phyloP scores from a whole-genome alignment of 35 echinoderm and acorn worm genomes.

The Acanthaster planci region DNA sequence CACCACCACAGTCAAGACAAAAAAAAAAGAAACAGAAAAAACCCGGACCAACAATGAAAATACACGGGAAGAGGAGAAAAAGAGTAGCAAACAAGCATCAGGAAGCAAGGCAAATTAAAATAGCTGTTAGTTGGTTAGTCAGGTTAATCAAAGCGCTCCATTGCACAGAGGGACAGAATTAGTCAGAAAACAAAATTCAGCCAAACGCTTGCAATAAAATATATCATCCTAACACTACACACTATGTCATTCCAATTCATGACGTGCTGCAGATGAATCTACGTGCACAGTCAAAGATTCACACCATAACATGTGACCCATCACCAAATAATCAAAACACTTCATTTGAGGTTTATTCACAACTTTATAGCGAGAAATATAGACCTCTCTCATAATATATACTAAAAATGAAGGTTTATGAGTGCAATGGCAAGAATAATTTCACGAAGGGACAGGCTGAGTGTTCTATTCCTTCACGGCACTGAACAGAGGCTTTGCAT shows the following conservation, averaged over 20 bases:
- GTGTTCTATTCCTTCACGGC: too few species aligned
- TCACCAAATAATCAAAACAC: not conserved
- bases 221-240: too few species aligned
- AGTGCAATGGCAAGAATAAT: too few species aligned
- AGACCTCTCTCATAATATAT: too few species aligned
- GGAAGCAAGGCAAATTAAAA: slow-evolving; percentile 27
- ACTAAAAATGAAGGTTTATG: too few species aligned
- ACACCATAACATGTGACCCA: not conserved
- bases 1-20: slow-evolving; percentile 1
- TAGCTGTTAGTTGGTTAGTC: slow-evolving; percentile 15
- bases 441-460: too few species aligned
- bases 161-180: not conserved
- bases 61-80: not conserved
- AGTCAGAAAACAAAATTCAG: not conserved
- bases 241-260: too few species aligned
- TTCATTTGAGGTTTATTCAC: too few species aligned
- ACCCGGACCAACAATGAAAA: not conserved
- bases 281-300: not conserved
- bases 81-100: slow-evolving; percentile 15
- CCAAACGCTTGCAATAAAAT: too few species aligned
- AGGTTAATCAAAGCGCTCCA: slow-evolving; percentile 7
- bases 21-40: too few species aligned
- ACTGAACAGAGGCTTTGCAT: too few species aligned
- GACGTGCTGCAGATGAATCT: not conserved
- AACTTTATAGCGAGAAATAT: too few species aligned